phyloP scores from a whole-genome alignment of 2,797 vertebrate genomes.

The Coregonus suidteri region DNA sequence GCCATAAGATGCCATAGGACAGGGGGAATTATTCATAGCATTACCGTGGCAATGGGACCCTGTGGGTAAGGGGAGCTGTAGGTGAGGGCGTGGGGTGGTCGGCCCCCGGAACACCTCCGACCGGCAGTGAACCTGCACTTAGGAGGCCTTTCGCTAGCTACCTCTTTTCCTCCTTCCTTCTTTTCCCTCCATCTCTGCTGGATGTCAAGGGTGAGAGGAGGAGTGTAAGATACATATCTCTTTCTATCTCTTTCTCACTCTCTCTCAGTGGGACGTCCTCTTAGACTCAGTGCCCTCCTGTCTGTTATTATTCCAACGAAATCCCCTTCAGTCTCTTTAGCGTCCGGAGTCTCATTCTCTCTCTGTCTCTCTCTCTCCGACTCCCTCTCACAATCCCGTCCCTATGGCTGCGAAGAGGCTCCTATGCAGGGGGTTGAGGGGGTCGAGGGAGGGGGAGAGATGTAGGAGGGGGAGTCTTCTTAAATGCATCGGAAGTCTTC shows the following conservation, averaged over 20 bases:
- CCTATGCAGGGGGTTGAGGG: background rate
- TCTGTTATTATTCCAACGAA: slow-evolving; percentile 61
- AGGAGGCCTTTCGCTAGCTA: background rate
- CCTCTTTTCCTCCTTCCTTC: background rate
- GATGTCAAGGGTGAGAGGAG: slow-evolving; percentile 61
- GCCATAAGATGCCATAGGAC: background rate
- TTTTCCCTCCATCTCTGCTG: slow-evolving; percentile 36
- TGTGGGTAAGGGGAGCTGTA: background rate
- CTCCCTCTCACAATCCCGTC: slow-evolving; percentile 48
- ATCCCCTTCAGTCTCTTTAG: slow-evolving; percentile 64
- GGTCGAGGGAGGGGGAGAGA: background rate
- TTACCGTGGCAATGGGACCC: background rate
- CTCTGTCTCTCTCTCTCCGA: slow-evolving; percentile 21
- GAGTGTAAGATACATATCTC: slow-evolving; percentile 32
- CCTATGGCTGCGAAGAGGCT: slow-evolving; percentile 29
- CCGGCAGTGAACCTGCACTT: background rate
- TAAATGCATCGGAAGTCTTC: slow-evolving; percentile 44
- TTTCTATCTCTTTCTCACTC: slow-evolving; percentile 12
- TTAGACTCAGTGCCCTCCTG: slow-evolving; percentile 51
- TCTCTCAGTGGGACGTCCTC: slow-evolving; percentile 59
- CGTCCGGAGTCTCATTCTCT: slow-evolving; percentile 36
- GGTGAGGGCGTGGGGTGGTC: slow-evolving; percentile 53
- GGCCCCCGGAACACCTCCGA: slow-evolving; percentile 2
- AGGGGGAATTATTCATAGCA: slow-evolving; percentile 5
- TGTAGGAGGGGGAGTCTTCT: slow-evolving; percentile 2